Percentiles rank a stretch among this genome's conserved stretches.
Conservation (phyloP, 2,113 vertebrate species). For the Sapajus apella region DNA sequence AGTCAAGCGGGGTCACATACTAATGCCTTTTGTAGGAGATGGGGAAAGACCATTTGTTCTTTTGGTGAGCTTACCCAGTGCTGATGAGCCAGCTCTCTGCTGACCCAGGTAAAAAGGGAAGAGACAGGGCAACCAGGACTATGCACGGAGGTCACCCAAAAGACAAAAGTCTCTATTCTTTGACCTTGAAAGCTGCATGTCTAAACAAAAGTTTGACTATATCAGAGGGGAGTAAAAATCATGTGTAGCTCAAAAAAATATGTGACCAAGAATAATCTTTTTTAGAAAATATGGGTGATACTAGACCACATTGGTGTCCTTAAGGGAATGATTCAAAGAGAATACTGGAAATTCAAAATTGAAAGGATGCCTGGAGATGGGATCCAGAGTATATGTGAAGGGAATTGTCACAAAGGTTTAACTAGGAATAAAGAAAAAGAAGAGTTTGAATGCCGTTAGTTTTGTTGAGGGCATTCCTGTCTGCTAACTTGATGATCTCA, state of each 20-base stretch:
- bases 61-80: background rate
- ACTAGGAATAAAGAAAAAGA: background rate
- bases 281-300: background rate
- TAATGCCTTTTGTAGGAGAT: background rate
- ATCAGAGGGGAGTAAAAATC: background rate
- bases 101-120: background rate
- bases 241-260: background rate
- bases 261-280: background rate
- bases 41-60: background rate
- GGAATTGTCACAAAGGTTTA: background rate
- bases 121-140: background rate
- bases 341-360: background rate
- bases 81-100: background rate
- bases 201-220: background rate
- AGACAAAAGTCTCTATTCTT: background rate
- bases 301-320: background rate
- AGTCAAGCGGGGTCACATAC: background rate
- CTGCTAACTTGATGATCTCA: background rate
- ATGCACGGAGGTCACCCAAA: background rate
- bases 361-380: background rate
- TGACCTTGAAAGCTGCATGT: background rate
- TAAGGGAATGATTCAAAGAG: background rate
- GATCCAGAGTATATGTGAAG: background rate
- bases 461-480: background rate
- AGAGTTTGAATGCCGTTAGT: background rate